These are phyloP conservation scores for Montipora efflorescens DNA, from an alignment of 64 coral and sea anemone genomes.

Conservation along the genomic window DNA sequence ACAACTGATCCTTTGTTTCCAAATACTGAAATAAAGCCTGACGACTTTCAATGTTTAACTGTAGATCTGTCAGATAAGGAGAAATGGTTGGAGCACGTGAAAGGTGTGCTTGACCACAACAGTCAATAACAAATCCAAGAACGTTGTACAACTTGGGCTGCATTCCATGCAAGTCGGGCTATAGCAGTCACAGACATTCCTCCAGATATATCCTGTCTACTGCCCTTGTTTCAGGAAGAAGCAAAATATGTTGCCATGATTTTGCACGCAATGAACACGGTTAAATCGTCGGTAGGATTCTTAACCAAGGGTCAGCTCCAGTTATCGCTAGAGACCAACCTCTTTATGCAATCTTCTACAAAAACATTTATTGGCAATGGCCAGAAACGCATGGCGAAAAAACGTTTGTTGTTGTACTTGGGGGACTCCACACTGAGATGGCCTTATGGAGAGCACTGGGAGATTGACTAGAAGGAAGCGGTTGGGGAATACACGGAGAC, in stretches of 20 bases:
- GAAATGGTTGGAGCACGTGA: slow-evolving; percentile 11
- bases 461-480: neutral
- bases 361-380: too few relatives aligned
- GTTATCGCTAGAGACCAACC: neutral
- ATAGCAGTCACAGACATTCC: slow-evolving; percentile 12
- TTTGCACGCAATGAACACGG: slow-evolving; percentile 17
- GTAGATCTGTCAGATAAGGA: slow-evolving; percentile 12
- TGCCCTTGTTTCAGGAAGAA: slow-evolving; percentile 39
- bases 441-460: neutral
- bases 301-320: neutral
- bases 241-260: slow-evolving; percentile 9
- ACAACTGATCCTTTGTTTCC: too few relatives aligned
- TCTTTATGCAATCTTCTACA: neutral
- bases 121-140: neutral
- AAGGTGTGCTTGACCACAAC: slow-evolving; percentile 31
- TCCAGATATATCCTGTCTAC: neutral
- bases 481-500: neutral
- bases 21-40: neutral
- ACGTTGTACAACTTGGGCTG: slow-evolving; percentile 31
- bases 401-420: neutral
- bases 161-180: slow-evolving; percentile 30
- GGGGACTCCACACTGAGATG: neutral
- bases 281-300: slow-evolving; percentile 1
- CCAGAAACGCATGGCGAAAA: slow-evolving; percentile 15
- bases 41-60: neutral